A percentile compares a stretch with the other conserved stretches of the same genome.
phyloP scores from a whole-genome alignment of 2,797 vertebrate species.

The Etheostoma nigrum region DNA sequence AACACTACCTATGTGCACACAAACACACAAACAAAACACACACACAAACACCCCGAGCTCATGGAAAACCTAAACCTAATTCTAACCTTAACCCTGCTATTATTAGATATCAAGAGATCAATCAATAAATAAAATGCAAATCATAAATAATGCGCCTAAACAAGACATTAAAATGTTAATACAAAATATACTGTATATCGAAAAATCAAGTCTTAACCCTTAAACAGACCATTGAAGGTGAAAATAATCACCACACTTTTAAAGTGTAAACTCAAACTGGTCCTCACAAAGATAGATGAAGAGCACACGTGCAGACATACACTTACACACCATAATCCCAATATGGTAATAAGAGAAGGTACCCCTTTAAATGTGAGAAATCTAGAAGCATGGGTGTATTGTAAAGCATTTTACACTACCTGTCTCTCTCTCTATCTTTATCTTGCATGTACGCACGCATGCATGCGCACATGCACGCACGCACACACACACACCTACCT shows the following conservation, averaged over 20 bases:
- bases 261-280: not conserved
- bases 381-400: slow-evolving; percentile 5
- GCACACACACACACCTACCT: slow-evolving; percentile 84
- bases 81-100: not conserved
- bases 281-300: slow-evolving; percentile 20
- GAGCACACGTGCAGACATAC: not conserved
- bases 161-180: too few species aligned
- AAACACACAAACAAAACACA: not conserved
- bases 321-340: slow-evolving; percentile 1
- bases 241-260: slow-evolving; percentile 2
- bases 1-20: not conserved
- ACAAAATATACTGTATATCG: too few species aligned
- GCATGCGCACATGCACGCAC: slow-evolving; percentile 2
- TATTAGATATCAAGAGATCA: not conserved
- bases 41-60: slow-evolving; percentile 1
- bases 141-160: too few species aligned
- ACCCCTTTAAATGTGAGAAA: slow-evolving; percentile 42
- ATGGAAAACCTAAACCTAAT: not conserved
- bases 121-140: not conserved
- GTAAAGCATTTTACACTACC: too few species aligned
- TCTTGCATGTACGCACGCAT: not conserved
- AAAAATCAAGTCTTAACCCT: not conserved
- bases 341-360: slow-evolving; percentile 15
- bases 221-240: not conserved
- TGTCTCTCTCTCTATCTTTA: too few species aligned